phyloP scores from a whole-genome alignment of 2,113 vertebrate species.

The Microcebus tavaratra region DNA sequence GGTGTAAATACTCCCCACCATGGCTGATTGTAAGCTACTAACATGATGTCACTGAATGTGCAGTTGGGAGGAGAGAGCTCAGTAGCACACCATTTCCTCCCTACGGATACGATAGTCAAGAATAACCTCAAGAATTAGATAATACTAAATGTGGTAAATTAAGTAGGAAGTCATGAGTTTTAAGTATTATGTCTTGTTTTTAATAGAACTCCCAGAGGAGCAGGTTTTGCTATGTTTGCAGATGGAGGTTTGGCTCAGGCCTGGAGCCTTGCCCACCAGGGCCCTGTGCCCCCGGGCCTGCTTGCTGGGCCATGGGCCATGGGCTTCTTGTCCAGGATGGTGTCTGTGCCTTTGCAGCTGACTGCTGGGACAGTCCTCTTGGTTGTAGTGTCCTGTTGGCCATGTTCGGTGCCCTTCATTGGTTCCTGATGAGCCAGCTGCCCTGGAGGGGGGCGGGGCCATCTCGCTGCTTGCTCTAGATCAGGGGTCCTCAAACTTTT shows the following conservation, averaged over 20 bases:
- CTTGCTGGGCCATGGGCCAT: not conserved
- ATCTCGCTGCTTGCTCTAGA: not conserved
- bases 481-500: too few species aligned
- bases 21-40: not conserved
- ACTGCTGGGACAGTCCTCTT: not conserved
- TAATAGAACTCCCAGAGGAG: not conserved
- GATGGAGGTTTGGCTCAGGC: not conserved
- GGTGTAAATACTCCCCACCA: not conserved
- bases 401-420: not conserved
- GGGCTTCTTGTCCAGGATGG: not conserved
- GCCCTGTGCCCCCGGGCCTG: not conserved
- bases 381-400: not conserved
- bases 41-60: not conserved
- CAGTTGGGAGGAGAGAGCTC: not conserved
- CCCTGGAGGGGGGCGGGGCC: not conserved
- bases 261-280: not conserved
- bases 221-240: not conserved
- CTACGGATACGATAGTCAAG: not conserved
- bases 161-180: not conserved
- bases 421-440: not conserved
- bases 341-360: not conserved
- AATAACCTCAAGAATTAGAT: not conserved
- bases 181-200: slow-evolving; percentile 1
- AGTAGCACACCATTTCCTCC: not conserved
- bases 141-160: not conserved